phyloP scores from a whole-genome alignment of 2,113 vertebrate genomes.

The Barnardius zonarius region DNA sequence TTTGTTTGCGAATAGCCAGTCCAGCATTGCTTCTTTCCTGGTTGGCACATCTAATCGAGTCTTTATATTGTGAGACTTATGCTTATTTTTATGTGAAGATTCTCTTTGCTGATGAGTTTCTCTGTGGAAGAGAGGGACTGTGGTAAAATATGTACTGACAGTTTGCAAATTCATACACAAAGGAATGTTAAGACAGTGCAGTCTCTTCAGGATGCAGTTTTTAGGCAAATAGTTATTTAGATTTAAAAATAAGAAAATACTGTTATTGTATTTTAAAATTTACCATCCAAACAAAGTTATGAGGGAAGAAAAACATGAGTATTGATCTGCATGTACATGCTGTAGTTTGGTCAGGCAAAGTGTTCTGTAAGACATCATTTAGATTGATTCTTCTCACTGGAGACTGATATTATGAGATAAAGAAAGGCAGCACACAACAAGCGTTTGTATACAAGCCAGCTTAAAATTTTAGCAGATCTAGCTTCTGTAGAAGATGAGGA shows the following conservation, averaged over 20 bases:
- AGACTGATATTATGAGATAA: background rate
- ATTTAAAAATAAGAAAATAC: background rate
- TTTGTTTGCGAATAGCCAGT: background rate
- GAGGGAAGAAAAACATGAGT: background rate
- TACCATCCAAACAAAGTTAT: background rate
- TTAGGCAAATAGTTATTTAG: background rate
- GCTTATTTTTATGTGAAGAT: background rate
- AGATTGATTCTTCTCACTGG: background rate
- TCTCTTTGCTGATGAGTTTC: background rate
- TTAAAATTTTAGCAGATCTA: background rate
- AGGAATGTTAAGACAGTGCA: background rate
- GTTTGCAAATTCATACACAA: background rate
- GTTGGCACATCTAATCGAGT: background rate
- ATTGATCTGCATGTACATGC: background rate
- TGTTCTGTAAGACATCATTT: background rate
- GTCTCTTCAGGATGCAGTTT: background rate
- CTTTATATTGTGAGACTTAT: background rate
- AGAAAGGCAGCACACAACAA: background rate
- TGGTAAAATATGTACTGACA: background rate
- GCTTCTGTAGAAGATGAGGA: background rate
- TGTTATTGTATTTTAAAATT: background rate
- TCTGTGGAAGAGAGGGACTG: background rate
- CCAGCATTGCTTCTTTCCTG: background rate
- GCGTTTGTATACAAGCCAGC: background rate
- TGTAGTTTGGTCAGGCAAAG: background rate